Conservation (phyloP, 2,797 vertebrate species). For the Meriones psammophilus region DNA sequence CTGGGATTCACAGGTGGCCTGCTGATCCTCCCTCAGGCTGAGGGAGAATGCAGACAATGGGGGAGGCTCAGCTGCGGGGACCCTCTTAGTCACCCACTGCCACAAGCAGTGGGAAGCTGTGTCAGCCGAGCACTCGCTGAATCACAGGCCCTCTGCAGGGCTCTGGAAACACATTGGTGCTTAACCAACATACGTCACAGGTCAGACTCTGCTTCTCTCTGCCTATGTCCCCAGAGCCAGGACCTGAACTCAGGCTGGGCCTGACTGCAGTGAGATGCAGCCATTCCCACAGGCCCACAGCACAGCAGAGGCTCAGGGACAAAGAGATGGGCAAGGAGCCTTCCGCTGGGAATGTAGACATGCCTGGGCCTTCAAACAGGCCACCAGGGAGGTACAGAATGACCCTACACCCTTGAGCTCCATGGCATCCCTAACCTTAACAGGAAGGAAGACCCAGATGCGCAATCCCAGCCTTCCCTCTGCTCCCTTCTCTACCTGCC, state of each 20-base stretch:
- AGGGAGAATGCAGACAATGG: accelerated
- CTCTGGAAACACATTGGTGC: not conserved
- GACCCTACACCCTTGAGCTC: not conserved
- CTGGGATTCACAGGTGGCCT: not conserved
- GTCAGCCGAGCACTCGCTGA: not conserved
- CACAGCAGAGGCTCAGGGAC: not conserved
- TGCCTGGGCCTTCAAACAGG: not conserved
- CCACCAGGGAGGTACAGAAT: accelerated
- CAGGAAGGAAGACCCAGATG: not conserved
- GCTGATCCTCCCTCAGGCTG: not conserved
- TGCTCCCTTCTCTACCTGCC: not conserved
- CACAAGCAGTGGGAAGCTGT: not conserved
- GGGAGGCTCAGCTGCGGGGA: not conserved
- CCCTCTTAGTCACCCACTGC: accelerated
- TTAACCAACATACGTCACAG: not conserved
- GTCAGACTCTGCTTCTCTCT: not conserved
- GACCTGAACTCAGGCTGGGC: accelerated
- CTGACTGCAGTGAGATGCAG: not conserved
- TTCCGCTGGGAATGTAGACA: not conserved
- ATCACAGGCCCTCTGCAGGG: not conserved
- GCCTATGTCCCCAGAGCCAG: not conserved
- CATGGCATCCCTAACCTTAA: not conserved
- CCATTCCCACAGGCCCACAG: not conserved
- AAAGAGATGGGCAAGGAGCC: not conserved
- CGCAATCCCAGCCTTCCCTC: not conserved